Percentiles rank a stretch among this genome's conserved stretches.
These are phyloP conservation scores for Neodiprion fabricii DNA, from an alignment of 1,140 invertebrate genomes.

Conservation along the genomic window DNA sequence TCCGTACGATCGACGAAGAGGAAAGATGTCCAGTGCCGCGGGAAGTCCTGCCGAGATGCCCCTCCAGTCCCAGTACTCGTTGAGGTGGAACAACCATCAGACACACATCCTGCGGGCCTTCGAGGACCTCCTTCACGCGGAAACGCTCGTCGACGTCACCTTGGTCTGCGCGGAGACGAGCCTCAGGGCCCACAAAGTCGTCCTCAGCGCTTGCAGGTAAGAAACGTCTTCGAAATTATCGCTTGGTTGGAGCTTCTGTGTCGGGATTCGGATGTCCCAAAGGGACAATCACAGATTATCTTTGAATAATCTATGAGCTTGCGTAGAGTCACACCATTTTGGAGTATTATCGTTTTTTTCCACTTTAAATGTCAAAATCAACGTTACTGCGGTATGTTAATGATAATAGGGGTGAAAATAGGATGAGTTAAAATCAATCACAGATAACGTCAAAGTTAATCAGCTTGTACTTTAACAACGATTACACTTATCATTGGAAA, in stretches of 20 bases:
- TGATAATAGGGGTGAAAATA: too few relatives aligned
- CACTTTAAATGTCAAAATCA: not conserved
- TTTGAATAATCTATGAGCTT: not conserved
- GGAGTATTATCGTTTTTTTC: not conserved
- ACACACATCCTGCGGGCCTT: slow-evolving; percentile 84
- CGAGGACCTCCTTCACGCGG: slow-evolving; percentile 82
- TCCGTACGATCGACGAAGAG: slow-evolving; percentile 34
- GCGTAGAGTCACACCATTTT: slow-evolving; percentile 10
- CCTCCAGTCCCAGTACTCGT: slow-evolving; percentile 81
- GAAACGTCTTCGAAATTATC: not conserved
- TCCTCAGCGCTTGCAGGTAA: slow-evolving; percentile 83
- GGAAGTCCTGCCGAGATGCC: slow-evolving; percentile 61
- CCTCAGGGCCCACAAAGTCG: slow-evolving; percentile 87
- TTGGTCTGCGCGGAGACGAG: slow-evolving; percentile 84
- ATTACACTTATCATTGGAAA: too few relatives aligned
- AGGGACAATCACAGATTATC: too few relatives aligned
- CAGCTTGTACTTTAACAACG: too few relatives aligned
- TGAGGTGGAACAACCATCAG: slow-evolving; percentile 93
- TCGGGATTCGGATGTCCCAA: not conserved
- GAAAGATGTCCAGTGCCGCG: slow-evolving; percentile 55
- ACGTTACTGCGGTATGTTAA: too few relatives aligned
- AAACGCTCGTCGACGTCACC: slow-evolving; percentile 87
- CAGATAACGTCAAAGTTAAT: too few relatives aligned
- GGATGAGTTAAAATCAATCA: too few relatives aligned
- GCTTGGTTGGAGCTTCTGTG: not conserved